Evolutionary conservation across 2,113 vertebrate species (phyloP).

Genomic region (Synodontis membranacea): DNA sequence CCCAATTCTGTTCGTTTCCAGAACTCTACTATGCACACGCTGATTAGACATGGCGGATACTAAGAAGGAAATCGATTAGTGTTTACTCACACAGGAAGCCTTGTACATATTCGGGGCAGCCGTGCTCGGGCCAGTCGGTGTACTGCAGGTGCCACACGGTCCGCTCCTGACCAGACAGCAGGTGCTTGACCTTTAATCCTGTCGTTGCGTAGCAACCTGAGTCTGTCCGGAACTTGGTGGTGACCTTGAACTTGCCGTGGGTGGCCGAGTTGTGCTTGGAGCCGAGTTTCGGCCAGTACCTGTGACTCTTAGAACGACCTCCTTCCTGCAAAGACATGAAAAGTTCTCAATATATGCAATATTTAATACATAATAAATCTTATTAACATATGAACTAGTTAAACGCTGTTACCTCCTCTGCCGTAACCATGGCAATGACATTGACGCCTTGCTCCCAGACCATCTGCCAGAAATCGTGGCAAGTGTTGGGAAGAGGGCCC

Average conservation of each 20-base stretch:
- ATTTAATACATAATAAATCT: neutral
- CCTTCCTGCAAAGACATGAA: slow-evolving; percentile 78
- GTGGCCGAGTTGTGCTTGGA: slow-evolving; percentile 93
- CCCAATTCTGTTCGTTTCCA: neutral
- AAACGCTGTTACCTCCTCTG: slow-evolving; percentile 83
- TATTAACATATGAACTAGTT: neutral
- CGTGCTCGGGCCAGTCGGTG: slow-evolving; percentile 96
- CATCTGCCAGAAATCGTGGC: slow-evolving; percentile 99
- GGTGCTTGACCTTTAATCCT: slow-evolving; percentile 92
- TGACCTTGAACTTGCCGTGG: slow-evolving; percentile 95
- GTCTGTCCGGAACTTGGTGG: slow-evolving; percentile 93
- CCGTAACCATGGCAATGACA: slow-evolving; percentile 96
- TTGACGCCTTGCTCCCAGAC: slow-evolving; percentile 95
- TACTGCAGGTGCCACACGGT: slow-evolving; percentile 98
- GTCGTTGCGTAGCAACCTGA: slow-evolving; percentile 98
- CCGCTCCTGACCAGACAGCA: slow-evolving; percentile 90
- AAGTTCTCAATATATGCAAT: neutral
- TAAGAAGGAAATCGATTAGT: neutral
- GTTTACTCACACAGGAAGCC: slow-evolving; percentile 89
- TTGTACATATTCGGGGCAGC: slow-evolving; percentile 92
- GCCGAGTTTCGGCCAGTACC: slow-evolving; percentile 95
- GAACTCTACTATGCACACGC: too few relatives aligned
- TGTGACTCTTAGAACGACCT: slow-evolving; percentile 92
- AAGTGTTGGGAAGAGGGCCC: slow-evolving; percentile 89
- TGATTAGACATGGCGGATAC: neutral